Evolutionary conservation across 2,113 vertebrate genomes (phyloP).

Genomic region (Sminthopsis crassicaudata): DNA sequence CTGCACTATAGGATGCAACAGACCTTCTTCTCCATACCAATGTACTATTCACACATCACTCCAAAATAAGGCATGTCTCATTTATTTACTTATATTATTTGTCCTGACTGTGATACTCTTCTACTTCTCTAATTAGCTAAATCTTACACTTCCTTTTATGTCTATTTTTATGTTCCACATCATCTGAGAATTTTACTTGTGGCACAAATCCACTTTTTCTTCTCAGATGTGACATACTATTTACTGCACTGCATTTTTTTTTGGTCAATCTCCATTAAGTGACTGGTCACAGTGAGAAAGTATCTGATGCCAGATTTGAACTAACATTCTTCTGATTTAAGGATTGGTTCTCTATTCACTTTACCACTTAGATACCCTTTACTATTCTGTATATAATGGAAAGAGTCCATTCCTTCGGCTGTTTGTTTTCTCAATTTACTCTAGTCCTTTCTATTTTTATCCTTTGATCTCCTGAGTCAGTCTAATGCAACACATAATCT

Average conservation of each 20-base stretch:
- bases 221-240: not conserved
- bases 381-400: not conserved
- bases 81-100: not conserved
- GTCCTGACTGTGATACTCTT: not conserved
- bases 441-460: not conserved
- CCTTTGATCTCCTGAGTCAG: not conserved
- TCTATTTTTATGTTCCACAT: not conserved
- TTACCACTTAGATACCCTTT: not conserved
- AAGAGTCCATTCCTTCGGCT: not conserved
- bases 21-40: not conserved
- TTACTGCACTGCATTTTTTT: not conserved
- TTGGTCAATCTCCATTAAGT: not conserved
- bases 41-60: not conserved
- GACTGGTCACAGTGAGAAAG: not conserved
- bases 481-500: not conserved
- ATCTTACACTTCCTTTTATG: not conserved
- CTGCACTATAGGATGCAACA: not conserved
- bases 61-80: not conserved
- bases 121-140: not conserved
- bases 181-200: not conserved
- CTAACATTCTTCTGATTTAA: not conserved
- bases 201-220: not conserved
- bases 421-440: not conserved
- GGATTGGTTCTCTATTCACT: not conserved
- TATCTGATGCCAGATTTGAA: not conserved